Evolutionary conservation across 2,797 vertebrate species (phyloP), one percentile per base, ranked within the genome.

Genomic region (Xenops minutus): DNA sequence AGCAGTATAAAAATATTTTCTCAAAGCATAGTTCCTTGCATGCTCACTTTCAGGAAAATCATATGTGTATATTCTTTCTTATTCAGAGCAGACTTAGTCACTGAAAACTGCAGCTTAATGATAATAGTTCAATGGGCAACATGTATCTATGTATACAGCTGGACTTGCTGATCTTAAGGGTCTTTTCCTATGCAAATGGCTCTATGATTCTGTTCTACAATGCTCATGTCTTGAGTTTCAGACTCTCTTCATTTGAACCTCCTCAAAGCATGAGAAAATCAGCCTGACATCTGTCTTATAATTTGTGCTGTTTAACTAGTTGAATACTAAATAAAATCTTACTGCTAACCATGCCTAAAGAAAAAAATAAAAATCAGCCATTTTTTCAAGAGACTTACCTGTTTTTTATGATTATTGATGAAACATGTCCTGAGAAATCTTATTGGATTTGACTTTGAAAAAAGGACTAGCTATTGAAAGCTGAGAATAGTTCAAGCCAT

Each of bases 111-210:
- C 26, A 72, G 20, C 7, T 75, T 78, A 77, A 58, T 46, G 30
- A 52, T 12, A 71, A 54, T 17, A 37, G 2, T 63, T 75, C 30
- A 2, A 55, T 43, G 20, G 30, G 69, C 5, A 79, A 14, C 7
- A 34, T 16, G 3, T 10, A 10, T 72, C 54, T 62, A 30, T 54
- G 26, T 39, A 20, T 27, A 11, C 2, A 32, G 8, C 6, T 37
- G 9, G 26, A 41, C 5, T 27, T 0, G 0, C 34, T 0, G 0
- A 43, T 56, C 52, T 59, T 55, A 22, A 69, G 21, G 14, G 5
- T 41, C 16, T 80, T 71, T 72, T 66, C 20, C 30, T 72, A 15
- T 0, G 0, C 43, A 72, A 84, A 43, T 10, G 4, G 18, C 24
- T 63, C 16, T 64, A 8, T 55, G 51, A 58, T 55, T 71, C 55